A percentile compares a stretch with the other conserved stretches of the same genome.
phyloP scores from a whole-genome alignment of 2,113 vertebrate species.

The Eudorcas thomsonii region DNA sequence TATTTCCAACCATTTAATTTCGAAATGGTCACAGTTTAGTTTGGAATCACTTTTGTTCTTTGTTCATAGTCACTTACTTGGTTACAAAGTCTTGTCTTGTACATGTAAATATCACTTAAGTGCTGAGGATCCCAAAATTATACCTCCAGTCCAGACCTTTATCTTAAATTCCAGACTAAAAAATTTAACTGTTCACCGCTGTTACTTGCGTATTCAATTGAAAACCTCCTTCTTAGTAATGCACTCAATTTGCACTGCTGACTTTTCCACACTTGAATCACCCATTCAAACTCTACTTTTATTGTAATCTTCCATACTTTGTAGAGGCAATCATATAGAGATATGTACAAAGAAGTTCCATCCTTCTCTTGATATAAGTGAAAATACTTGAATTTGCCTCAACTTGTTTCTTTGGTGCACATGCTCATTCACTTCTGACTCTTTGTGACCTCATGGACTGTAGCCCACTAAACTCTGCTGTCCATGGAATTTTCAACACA shows the following conservation, averaged over 20 bases:
- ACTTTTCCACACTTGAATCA: neutral
- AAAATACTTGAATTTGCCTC: neutral
- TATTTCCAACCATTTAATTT: neutral
- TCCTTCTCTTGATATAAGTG: neutral
- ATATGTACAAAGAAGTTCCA: neutral
- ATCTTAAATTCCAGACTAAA: neutral
- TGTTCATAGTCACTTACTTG: neutral
- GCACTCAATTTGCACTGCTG: neutral
- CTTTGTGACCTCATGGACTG: neutral
- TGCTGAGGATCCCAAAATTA: neutral
- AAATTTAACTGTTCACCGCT: neutral
- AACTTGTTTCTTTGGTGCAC: neutral
- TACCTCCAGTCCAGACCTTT: neutral
- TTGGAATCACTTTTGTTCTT: neutral
- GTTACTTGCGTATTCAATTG: neutral
- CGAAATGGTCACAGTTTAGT: neutral
- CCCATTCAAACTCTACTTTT: neutral
- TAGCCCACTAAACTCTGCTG: neutral
- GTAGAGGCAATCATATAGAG: neutral
- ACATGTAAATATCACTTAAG: neutral
- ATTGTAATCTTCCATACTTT: neutral
- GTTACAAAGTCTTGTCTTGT: neutral
- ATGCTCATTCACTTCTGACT: neutral
- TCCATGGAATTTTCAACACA: neutral
- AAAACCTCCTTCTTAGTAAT: neutral